Base-by-base conservation (phyloP, 53 echinoderm and acorn worm species). In the Paracentrotus lividus region DNA sequence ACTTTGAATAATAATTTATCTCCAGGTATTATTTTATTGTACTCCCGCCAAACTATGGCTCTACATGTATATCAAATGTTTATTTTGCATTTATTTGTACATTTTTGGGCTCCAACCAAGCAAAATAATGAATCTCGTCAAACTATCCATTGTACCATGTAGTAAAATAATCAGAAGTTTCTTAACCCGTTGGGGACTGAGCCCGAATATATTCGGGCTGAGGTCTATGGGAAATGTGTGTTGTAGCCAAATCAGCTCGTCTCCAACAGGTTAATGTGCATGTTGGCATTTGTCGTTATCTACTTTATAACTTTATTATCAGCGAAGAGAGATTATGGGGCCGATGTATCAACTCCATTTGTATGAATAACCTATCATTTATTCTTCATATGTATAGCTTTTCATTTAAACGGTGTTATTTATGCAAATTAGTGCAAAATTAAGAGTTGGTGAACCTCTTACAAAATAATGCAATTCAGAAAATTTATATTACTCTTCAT, bases 1-100 rank as follows among this genome's bases (percentile, higher is more conserved):
- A 81, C 81, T 81, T 81, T 81, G 47, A 81, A 81, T 81, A 81
- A 81, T 81, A 81, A 47, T 24, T 81, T 81, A 81, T 81, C 81
- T 81, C 44, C 47, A 81, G 81, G 47, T 81, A 81, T 81, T 81
- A 81, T 81, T 81, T 81, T 27, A n/a, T 81, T 45, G 81, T 81
- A 81, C 81, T 81, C 12, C 81, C 44, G 47, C 45, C 45, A 81
- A 26, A 81, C 81, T 81, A 47, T 47, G 81, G 81, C 47, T 26
- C 32, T 27, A 45, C n/a, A 81, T 26, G 21, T n/a, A n/a, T 51
- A 51, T 57, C 18, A 6, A 78, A 81, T n/a, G 47, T 81, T 45
- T 45, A 13, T 44, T 81, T 47, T 38, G 47, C 47, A 81, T 72
- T 69, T 69, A 61, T 69, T 16, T 36, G 69, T 69, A 36, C 69